Conservation (phyloP, 2,888 invertebrate genomes). For the Nineta flava region DNA sequence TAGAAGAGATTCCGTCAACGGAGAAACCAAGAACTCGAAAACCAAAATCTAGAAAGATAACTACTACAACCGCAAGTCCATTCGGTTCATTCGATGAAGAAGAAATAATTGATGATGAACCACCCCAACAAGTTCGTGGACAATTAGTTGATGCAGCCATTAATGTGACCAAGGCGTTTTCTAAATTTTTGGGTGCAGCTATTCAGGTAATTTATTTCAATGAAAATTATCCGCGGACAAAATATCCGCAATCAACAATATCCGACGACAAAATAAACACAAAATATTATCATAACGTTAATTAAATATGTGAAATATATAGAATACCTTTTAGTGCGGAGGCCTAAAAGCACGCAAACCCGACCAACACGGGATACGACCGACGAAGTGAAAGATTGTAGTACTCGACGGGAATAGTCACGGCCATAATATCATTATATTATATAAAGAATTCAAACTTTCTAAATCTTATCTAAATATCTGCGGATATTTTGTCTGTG, state of each 20-base stretch:
- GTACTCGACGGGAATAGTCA: too few species aligned
- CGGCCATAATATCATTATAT: too few species aligned
- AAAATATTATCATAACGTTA: not conserved
- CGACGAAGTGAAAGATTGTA: too few species aligned
- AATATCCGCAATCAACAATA: too few species aligned
- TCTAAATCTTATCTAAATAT: too few species aligned
- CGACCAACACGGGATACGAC: too few species aligned
- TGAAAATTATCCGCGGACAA: too few species aligned
- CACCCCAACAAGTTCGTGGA: constrained; percentile 22
- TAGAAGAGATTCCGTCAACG: not conserved
- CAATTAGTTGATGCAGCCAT: constrained; percentile 55
- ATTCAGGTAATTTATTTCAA: constrained; percentile 41
- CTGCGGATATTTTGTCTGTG: too few species aligned
- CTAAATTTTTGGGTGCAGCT: constrained; percentile 61
- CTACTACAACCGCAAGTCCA: constrained; percentile 9
- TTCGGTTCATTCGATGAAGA: constrained; percentile 8
- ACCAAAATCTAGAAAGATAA: constrained; percentile 1
- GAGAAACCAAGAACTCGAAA: constrained; percentile 5
- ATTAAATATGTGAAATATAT: not conserved
- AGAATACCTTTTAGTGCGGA: too few species aligned
- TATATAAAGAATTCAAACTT: too few species aligned
- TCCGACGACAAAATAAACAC: not conserved
- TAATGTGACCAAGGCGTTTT: constrained; percentile 61
- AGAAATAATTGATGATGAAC: constrained; percentile 1
- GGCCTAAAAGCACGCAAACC: too few species aligned